Base-by-base conservation (phyloP, 2,888 invertebrate species). In the Thereva nobilitata region DNA sequence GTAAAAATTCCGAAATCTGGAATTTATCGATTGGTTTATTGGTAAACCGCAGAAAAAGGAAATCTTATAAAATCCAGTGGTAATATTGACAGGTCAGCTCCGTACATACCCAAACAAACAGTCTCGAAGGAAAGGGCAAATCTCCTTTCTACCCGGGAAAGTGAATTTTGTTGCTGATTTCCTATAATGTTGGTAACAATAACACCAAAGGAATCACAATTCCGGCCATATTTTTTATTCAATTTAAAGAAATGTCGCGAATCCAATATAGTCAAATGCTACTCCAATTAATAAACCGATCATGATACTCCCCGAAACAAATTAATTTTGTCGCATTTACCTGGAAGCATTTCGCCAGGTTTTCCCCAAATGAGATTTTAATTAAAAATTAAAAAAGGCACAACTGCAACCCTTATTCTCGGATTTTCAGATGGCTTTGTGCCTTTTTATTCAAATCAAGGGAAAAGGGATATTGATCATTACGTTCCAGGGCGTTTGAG, bases 311-410 rank as follows among this genome's bases (percentile, higher is more conserved):
- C 49, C 50, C 49, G 50, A 49, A 61, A 61, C 50, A 61, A 61
- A 61, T 61, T 61, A 61, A 61, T 61, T 61, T 53, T 50, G 40
- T 41, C 7, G 50, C 50, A 50, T 61, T 61, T 61, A 61, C 61
- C 61, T 61, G 50, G 61, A 9, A 50, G 61, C 61, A 61, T 50
- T 61, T 61, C 61, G 50, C 6, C 61, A 41, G 40, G 61, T 61
- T 50, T 50, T 61, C 50, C 61, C 50, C 61, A 49, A 61, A 61
- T 61, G 61, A 61, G 61, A 61, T 61, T 61, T 61, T 61, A 61
- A 61, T 61, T 61, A 61, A 61, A 61, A 61, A 61, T 61, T 61
- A 61, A 61, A 61, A 61, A 50, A 50, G 49, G 61, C 49, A 42
- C 61, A 61, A 50, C 50, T 61, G 61, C 41, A 41, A 50, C 45